Conservation (phyloP, 2,797 vertebrate genomes). For the Neoniphon sammara region DNA sequence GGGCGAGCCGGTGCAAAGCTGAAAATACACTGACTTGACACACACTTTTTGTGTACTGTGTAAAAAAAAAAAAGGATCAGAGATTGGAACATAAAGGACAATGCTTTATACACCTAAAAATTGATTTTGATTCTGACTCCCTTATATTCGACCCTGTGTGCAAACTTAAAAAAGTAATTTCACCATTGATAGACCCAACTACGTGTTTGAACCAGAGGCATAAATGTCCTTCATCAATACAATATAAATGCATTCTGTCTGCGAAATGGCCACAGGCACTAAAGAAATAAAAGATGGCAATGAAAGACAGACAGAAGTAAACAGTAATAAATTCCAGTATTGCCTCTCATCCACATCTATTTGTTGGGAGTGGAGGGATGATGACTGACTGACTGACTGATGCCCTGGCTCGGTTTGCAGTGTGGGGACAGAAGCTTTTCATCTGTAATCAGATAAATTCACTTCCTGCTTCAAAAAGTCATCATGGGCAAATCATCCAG, state of each 20-base stretch:
- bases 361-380: slow-evolving; percentile 55
- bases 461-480: slow-evolving; percentile 77
- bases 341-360: slow-evolving; percentile 62
- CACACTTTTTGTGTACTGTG: not conserved
- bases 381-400: slow-evolving; percentile 56
- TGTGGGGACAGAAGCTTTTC: slow-evolving; percentile 62
- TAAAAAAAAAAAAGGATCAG: slow-evolving; percentile 1
- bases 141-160: slow-evolving; percentile 12
- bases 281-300: slow-evolving; percentile 24
- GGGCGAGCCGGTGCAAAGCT: not conserved
- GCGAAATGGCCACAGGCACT: slow-evolving; percentile 23
- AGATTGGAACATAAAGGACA: slow-evolving; percentile 10
- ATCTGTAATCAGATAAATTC: slow-evolving; percentile 76
- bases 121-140: slow-evolving; percentile 10
- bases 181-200: slow-evolving; percentile 11
- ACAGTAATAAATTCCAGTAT: slow-evolving; percentile 54
- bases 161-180: slow-evolving; percentile 26
- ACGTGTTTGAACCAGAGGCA: slow-evolving; percentile 11
- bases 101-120: slow-evolving; percentile 4
- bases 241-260: slow-evolving; percentile 42
- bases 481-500: slow-evolving; percentile 78
- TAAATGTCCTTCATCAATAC: slow-evolving; percentile 44
- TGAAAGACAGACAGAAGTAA: slow-evolving; percentile 59
- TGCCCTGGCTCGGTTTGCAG: slow-evolving; percentile 39
- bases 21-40: slow-evolving; percentile 10